Evolutionary conservation across 2,797 vertebrate species (phyloP).

Genomic region (Taenioides sp.): DNA sequence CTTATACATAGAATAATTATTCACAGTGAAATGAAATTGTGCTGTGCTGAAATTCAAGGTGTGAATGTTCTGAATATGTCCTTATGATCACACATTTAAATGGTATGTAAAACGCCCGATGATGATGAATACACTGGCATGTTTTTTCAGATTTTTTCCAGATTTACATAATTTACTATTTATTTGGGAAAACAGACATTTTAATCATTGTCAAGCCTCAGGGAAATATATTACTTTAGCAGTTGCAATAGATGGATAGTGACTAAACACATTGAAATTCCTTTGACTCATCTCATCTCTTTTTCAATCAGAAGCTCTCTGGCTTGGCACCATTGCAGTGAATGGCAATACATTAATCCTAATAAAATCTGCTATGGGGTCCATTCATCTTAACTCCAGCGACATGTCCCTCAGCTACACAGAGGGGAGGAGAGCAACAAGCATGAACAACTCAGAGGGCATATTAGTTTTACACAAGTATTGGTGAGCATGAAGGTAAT

Average conservation of each 20-base stretch:
- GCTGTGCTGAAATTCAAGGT: neutral
- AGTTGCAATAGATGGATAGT: neutral
- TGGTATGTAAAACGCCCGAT: neutral
- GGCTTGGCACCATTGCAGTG: neutral
- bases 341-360: conserved; percentile 1
- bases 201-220: neutral
- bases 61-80: conserved; percentile 9
- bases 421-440: neutral
- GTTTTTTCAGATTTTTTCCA: neutral
- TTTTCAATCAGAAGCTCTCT: conserved; percentile 1
- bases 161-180: neutral
- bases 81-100: neutral
- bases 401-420: neutral
- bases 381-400: neutral
- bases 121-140: neutral
- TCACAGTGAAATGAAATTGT: neutral
- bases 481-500: neutral
- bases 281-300: neutral
- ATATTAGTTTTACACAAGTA: neutral
- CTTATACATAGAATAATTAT: neutral
- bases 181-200: neutral
- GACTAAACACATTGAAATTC: conserved; percentile 3
- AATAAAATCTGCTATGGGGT: neutral
- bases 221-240: neutral
- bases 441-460: neutral